These are phyloP conservation scores for Pentamera pediparva DNA, from an alignment of 53 echinoderm and acorn worm species.

Conservation along the genomic window DNA sequence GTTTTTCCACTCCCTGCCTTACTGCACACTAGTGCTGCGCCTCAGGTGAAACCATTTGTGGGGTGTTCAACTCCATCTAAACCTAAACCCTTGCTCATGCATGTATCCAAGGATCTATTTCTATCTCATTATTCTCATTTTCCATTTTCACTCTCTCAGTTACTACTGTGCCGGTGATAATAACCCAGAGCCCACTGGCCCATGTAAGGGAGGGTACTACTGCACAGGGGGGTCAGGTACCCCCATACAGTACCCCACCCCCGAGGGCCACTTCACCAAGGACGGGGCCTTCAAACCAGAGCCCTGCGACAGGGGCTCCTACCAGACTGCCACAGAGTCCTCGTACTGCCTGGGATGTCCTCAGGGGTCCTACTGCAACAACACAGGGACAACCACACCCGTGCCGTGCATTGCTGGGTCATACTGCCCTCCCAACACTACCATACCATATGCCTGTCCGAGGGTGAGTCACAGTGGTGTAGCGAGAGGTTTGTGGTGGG, in stretches of 20 bases:
- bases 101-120: no score
- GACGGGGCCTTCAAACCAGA: slow-evolving; percentile 90
- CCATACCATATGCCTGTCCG: slow-evolving; percentile 77
- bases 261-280: slow-evolving; percentile 75
- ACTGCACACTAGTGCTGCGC: no score
- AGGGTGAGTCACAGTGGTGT: no score
- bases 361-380: slow-evolving; percentile 79
- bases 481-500: no score
- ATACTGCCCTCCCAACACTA: slow-evolving; percentile 72
- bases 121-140: no score
- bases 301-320: slow-evolving; percentile 80
- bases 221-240: slow-evolving; percentile 90
- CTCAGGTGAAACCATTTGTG: no score
- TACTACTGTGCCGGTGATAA: slow-evolving; percentile 99
- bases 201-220: slow-evolving; percentile 86
- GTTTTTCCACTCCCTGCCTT: no score
- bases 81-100: no score
- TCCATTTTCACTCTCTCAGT: slow-evolving; percentile 21
- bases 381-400: slow-evolving; percentile 65
- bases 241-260: slow-evolving; percentile 59
- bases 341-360: slow-evolving; percentile 71
- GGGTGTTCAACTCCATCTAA: no score
- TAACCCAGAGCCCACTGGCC: slow-evolving; percentile 91
- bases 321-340: slow-evolving; percentile 76
- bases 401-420: slow-evolving; percentile 59